Conservation (phyloP, 2,113 vertebrate genomes). For the Limnothrissa miodon region DNA sequence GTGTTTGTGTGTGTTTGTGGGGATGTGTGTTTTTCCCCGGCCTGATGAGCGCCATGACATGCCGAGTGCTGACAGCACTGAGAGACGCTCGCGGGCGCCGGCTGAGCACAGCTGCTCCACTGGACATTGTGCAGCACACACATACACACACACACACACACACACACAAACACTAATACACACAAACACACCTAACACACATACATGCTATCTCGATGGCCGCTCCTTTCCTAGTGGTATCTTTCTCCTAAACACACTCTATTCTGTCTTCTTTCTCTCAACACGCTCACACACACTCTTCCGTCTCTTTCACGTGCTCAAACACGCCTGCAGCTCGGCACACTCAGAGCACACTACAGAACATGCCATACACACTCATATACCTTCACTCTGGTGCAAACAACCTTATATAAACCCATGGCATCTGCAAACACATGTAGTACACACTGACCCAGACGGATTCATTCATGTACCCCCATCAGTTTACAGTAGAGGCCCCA, state of each 20-base stretch:
- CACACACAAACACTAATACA: constrained; percentile 22
- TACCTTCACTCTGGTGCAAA: not conserved
- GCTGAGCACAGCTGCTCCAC: constrained; percentile 57
- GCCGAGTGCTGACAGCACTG: constrained; percentile 51
- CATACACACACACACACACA: constrained; percentile 30
- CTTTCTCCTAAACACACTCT: not conserved
- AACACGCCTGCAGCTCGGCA: not conserved
- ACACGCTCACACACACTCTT: not conserved
- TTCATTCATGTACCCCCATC: not conserved
- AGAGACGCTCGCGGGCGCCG: constrained; percentile 33
- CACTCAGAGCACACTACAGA: not conserved
- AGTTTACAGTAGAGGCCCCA: not conserved
- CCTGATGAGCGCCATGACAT: constrained; percentile 47
- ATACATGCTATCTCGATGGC: not conserved
- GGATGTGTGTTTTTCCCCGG: constrained; percentile 22
- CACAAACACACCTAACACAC: constrained; percentile 17
- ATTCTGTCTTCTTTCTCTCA: too few species aligned
- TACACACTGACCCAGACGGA: not conserved
- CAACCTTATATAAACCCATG: not conserved
- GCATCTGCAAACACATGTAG: not conserved
- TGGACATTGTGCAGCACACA: constrained; percentile 44
- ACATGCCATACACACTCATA: not conserved
- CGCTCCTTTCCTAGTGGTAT: too few species aligned
- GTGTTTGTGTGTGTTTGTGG: not conserved
- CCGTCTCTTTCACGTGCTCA: not conserved